Base-by-base conservation (phyloP, 2,888 invertebrate species). In the Hypolimnas misippus region DNA sequence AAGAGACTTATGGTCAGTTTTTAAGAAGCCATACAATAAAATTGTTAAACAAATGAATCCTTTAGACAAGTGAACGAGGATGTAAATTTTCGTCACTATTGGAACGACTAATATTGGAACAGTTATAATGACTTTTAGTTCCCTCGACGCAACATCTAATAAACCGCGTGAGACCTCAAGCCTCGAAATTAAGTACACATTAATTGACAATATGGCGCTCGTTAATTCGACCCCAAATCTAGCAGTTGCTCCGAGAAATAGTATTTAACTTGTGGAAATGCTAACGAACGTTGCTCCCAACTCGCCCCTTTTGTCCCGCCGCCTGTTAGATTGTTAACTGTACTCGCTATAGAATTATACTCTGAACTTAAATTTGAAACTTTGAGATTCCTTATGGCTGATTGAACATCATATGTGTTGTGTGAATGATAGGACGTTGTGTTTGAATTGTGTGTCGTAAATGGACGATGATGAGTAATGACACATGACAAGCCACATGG, bases 191-290 rank as follows among this genome's bases (percentile, higher is more conserved):
- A 57, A 57, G 62, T 57, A 57, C 44, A 62, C 19, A 57, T 65
- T 40, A 65, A 65, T 62, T 62, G 50, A 55, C 57, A 62, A 64
- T 56, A 64, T 64, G 63, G 55, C 44, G 60, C 59, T 59, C 25
- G 52, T 60, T 64, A 64, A 60, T 60, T 60, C 31, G 38, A 61
- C 57, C 56, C 57, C 29, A 57, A 64, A 57, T 60, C 44, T 50
- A 35, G 35, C 49, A 44, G 42, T 59, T 60, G 17, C 60, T 55
- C 51, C 8, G 29, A 56, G 59, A 51, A 55, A 58, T 58, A 58
- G 51, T 55, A 31, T 55, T 55, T 52, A 42, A 59, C 51, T 64
- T 60, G 46, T 38, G 63, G 10, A 58, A 63, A 58, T 54, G 49
- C 50, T 63, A 58, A 58, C 58, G 25, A 53, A 53, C 35, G 44